These are phyloP conservation scores for Antheraea mylitta DNA, from an alignment of 1,140 invertebrate genomes.

Conservation along the genomic window DNA sequence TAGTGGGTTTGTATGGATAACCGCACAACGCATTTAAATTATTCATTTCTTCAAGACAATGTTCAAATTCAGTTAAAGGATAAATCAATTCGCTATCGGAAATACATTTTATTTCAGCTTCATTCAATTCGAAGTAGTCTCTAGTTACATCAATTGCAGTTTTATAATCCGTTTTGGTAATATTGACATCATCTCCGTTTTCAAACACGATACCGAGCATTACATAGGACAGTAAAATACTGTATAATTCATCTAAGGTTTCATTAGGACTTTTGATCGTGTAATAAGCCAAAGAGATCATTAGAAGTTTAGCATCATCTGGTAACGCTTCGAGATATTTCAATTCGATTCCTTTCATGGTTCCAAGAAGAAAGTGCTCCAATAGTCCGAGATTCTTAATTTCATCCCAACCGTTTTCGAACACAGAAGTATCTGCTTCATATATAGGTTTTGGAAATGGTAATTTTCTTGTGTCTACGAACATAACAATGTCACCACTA, in stretches of 20 bases:
- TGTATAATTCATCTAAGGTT: slow-evolving; percentile 12
- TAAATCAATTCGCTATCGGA: slow-evolving; percentile 24
- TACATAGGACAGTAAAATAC: slow-evolving; percentile 35
- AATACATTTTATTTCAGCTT: slow-evolving; percentile 18
- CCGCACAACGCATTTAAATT: slow-evolving; percentile 44
- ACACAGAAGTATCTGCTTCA: slow-evolving; percentile 23
- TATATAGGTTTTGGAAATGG: slow-evolving; percentile 5
- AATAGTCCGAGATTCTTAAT: slow-evolving; percentile 9
- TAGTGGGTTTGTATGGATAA: slow-evolving; percentile 24
- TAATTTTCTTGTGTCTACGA: not conserved
- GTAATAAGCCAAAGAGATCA: slow-evolving; percentile 1
- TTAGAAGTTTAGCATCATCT: slow-evolving; percentile 6
- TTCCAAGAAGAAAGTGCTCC: not conserved
- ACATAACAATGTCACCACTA: not conserved
- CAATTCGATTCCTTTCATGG: not conserved
- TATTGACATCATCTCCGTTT: not conserved
- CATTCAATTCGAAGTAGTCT: slow-evolving; percentile 20
- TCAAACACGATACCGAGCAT: slow-evolving; percentile 17
- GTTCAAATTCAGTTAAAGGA: slow-evolving; percentile 35
- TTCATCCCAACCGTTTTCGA: slow-evolving; percentile 23
- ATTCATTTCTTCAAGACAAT: slow-evolving; percentile 38
- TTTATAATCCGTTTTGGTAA: not conserved
- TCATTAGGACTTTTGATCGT: not conserved
- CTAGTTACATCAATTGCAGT: not conserved
- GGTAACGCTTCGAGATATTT: not conserved